Evolutionary conservation across 2,797 vertebrate species (phyloP).

Genomic region (Oreochromis grahami): DNA sequence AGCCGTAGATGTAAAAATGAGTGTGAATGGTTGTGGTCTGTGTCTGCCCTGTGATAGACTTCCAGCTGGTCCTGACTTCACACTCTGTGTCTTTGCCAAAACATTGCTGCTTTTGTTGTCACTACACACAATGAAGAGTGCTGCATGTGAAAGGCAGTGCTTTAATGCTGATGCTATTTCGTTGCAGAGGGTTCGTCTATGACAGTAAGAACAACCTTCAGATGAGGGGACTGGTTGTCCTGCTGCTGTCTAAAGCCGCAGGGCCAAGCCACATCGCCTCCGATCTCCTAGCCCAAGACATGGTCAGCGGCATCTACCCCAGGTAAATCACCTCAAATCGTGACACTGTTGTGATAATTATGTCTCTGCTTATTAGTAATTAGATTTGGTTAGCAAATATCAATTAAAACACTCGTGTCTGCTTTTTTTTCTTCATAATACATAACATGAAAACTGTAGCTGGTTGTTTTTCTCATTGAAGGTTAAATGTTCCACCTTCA

Average conservation of each 20-base stretch:
- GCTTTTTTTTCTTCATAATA: not conserved
- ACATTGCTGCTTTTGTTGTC: not conserved
- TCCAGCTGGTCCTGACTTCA: not conserved
- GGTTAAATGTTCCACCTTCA: not conserved
- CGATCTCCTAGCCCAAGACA: constrained; percentile 78
- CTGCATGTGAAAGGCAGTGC: not conserved
- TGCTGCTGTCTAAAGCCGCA: constrained; percentile 94
- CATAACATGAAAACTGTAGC: not conserved
- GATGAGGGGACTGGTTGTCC: constrained; percentile 88
- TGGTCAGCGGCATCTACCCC: constrained; percentile 95
- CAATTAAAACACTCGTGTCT: not conserved
- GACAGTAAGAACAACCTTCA: constrained; percentile 91
- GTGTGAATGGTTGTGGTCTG: not conserved
- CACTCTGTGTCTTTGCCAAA: not conserved
- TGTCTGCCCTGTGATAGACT: not conserved
- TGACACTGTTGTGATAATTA: not conserved
- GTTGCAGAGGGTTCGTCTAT: constrained; percentile 85
- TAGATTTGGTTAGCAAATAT: not conserved
- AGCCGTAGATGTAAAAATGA: not conserved
- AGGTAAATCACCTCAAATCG: constrained; percentile 69
- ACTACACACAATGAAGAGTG: not conserved
- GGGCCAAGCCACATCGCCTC: constrained; percentile 78
- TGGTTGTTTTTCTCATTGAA: not conserved
- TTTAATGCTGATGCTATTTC: not conserved
- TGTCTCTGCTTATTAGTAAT: not conserved